Base-by-base conservation (phyloP, 1,140 invertebrate genomes). In the Lethrus apterus region DNA sequence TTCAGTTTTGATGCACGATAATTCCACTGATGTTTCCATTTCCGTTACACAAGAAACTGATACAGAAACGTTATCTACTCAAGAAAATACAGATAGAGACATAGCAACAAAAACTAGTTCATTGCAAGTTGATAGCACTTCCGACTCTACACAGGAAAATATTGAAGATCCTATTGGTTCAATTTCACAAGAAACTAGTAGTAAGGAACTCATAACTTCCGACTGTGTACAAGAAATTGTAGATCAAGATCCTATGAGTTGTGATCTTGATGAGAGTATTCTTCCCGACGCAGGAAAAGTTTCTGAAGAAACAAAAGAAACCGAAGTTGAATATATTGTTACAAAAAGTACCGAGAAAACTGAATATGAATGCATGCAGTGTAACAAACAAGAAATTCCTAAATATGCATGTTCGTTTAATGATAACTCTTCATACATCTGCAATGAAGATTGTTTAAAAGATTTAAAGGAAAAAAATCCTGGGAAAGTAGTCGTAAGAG, bases 391-490 rank as follows among this genome's bases (percentile, higher is more conserved):
- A 15, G 31, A 33, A 20, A 38, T 42, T 4, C 42, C 53, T n/a
- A 59, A 50, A 41, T 63, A 58, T 48, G 44, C 52, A 21, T 59
- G 54, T 32, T 43, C 40, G 40, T 46, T 44, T 40, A 19, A 65
- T 59, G 40, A 54, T 42, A 20, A 45, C 18, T 15, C 60, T 58
- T 18, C 48, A 8, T 71, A 65, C 53, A 48, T 71, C 3, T 73
- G 71, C 48, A 59, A 68, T 48, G 66, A 70, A 26, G 44, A 55
- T 34, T 73, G 71, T 46, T 65, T 69, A 48, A 60, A 64, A 46
- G 55, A 54, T 2, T 57, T 70, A 36, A 53, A 70, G 40, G 51
- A 42, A 8, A 55, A 50, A 3, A 49, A 69, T 35, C 50, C 56
- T 9, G 62, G 62, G 21, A 70, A 70, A 48, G 64, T 63, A 46